Evolutionary conservation across 2,888 invertebrate species (phyloP).

Genomic region (Acanthacorydalis orientalis): DNA sequence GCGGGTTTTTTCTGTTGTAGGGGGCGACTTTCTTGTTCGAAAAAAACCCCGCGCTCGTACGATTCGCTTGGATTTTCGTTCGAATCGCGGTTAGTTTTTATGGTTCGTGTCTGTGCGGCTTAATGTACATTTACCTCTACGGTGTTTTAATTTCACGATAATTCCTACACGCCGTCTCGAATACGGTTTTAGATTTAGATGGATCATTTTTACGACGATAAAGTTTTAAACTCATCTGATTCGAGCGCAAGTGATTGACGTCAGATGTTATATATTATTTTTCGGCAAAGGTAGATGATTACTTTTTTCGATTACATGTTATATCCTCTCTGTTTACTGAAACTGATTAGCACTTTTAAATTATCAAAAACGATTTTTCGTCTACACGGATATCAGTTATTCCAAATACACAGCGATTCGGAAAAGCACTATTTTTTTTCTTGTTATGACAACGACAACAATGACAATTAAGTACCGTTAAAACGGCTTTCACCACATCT

Average conservation of each 20-base stretch:
- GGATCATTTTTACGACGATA: neutral
- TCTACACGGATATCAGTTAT: too few relatives aligned
- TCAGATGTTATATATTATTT: neutral
- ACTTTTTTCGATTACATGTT: neutral
- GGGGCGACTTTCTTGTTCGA: neutral
- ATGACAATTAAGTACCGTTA: too few relatives aligned
- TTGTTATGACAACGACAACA: too few relatives aligned
- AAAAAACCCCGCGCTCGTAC: neutral
- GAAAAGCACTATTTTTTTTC: too few relatives aligned
- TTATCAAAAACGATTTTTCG: too few relatives aligned
- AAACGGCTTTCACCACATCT: too few relatives aligned
- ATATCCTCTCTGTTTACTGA: too few relatives aligned
- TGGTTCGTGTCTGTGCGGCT: neutral
- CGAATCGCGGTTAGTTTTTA: neutral
- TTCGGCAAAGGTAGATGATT: neutral
- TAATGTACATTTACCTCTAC: neutral
- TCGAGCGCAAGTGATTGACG: too few relatives aligned
- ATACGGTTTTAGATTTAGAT: neutral
- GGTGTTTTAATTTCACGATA: slow-evolving; percentile 4
- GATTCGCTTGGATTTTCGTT: neutral
- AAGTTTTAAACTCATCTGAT: neutral
- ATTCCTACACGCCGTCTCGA: slow-evolving; percentile 2
- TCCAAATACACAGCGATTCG: too few relatives aligned
- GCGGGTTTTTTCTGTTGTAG: neutral
- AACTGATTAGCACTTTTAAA: too few relatives aligned